Evolutionary conservation across 2,888 invertebrate genomes (phyloP).

Genomic region (Drosophila rubida): DNA sequence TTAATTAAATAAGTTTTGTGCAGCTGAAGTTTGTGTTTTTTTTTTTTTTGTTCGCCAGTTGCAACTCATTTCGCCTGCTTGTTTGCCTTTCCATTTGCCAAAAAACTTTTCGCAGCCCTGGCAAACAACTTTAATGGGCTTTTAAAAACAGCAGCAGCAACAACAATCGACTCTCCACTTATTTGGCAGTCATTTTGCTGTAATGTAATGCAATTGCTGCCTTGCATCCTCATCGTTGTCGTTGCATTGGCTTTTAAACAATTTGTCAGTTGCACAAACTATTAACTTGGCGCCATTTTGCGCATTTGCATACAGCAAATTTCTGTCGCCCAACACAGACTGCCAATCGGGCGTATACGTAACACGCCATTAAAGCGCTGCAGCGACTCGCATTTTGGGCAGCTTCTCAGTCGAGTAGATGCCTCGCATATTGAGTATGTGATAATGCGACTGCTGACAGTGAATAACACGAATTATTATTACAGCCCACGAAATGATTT

Average conservation of each 20-base stretch:
- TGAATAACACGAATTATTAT: too few species aligned
- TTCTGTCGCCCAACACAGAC: conserved; percentile 18
- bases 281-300: conserved; percentile 39
- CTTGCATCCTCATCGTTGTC: background rate
- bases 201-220: conserved; percentile 44
- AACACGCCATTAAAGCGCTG: background rate
- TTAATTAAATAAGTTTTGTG: conserved; percentile 78
- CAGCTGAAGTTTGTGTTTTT: conserved; percentile 34
- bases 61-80: conserved; percentile 48
- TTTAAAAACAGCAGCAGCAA: conserved; percentile 41
- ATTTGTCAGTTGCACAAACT: conserved; percentile 49
- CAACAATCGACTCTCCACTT: conserved; percentile 8
- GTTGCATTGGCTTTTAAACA: conserved; percentile 26
- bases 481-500: too few species aligned
- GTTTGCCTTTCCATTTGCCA: conserved; percentile 57
- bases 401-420: background rate
- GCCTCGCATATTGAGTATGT: background rate
- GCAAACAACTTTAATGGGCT: conserved; percentile 64
- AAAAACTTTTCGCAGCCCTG: conserved; percentile 37
- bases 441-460: background rate
- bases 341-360: conserved; percentile 45
- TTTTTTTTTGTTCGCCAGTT: conserved; percentile 37
- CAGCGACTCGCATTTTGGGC: background rate
- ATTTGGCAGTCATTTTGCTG: conserved; percentile 26
- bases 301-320: conserved; percentile 53